These are phyloP conservation scores for Volucella inflata DNA, from an alignment of 2,888 invertebrate species.

Conservation along the genomic window DNA sequence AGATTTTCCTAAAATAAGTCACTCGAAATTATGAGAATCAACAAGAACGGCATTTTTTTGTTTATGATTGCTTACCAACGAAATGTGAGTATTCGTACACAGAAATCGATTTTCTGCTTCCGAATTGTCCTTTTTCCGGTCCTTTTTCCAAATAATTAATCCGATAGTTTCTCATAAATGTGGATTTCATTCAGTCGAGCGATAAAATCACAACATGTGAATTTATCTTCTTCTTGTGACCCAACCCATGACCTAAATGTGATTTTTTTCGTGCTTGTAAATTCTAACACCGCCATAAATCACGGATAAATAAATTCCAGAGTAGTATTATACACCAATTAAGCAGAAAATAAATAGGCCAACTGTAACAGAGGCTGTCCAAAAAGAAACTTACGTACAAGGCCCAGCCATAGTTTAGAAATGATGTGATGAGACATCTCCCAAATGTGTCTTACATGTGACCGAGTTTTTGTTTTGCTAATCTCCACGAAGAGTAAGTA, in stretches of 20 bases:
- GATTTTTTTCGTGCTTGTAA: no score
- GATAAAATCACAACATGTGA: no score
- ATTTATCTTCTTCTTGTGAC: no score
- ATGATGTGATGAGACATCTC: background rate
- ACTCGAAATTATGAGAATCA: constrained; percentile 1
- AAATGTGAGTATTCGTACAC: no score
- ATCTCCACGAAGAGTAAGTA: constrained; percentile 28
- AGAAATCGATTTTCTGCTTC: no score
- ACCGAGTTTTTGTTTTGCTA: constrained; percentile 20
- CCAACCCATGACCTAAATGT: no score
- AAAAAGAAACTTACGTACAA: constrained; percentile 32
- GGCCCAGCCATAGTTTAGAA: background rate
- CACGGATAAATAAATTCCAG: constrained; percentile 23
- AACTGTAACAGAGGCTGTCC: background rate
- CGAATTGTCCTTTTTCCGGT: no score
- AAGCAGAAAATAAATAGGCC: constrained; percentile 22
- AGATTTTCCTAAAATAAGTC: background rate
- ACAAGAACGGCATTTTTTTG: background rate
- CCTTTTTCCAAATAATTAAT: no score
- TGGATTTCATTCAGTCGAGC: no score
- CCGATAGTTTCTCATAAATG: no score
- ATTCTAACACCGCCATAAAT: background rate
- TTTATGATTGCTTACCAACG: no score
- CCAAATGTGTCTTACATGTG: constrained; percentile 26
- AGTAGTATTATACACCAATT: constrained; percentile 36